These are phyloP conservation scores for Zootoca vivipara DNA, from an alignment of 2,113 vertebrate species.

Conservation along the genomic window DNA sequence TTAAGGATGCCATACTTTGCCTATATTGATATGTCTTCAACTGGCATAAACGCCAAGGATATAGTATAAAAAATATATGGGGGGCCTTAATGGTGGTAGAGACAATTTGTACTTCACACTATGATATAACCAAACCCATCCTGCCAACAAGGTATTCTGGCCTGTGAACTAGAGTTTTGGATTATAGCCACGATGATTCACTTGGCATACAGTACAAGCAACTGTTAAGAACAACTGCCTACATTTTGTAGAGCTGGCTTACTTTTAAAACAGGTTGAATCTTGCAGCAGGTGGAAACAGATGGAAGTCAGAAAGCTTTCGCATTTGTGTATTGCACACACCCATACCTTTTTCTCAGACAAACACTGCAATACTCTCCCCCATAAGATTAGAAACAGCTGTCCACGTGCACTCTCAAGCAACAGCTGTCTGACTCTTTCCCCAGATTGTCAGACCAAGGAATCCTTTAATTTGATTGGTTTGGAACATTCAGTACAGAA, in stretches of 20 bases:
- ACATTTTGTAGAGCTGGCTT: neutral
- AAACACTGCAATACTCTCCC: neutral
- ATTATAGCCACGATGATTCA: constrained; percentile 11
- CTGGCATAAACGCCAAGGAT: constrained; percentile 26
- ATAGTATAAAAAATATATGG: neutral
- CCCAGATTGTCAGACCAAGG: neutral
- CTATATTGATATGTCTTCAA: neutral
- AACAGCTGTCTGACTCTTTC: constrained; percentile 29
- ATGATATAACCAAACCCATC: neutral
- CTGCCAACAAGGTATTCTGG: neutral
- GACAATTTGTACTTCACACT: neutral
- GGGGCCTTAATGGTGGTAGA: neutral
- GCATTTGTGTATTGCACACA: fast-evolving
- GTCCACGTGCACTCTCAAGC: neutral
- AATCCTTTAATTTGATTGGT: neutral
- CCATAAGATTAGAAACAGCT: constrained; percentile 32
- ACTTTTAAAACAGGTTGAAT: neutral
- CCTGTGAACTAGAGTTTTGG: constrained; percentile 8
- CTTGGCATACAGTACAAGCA: neutral
- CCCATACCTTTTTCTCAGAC: constrained; percentile 9
- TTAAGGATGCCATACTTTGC: neutral
- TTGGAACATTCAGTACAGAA: neutral
- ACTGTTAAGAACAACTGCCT: constrained; percentile 5
- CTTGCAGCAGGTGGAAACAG: neutral
- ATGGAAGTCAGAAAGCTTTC: neutral